phyloP scores from a whole-genome alignment of 2,113 vertebrate species.

The Acanthisitta chloris region DNA sequence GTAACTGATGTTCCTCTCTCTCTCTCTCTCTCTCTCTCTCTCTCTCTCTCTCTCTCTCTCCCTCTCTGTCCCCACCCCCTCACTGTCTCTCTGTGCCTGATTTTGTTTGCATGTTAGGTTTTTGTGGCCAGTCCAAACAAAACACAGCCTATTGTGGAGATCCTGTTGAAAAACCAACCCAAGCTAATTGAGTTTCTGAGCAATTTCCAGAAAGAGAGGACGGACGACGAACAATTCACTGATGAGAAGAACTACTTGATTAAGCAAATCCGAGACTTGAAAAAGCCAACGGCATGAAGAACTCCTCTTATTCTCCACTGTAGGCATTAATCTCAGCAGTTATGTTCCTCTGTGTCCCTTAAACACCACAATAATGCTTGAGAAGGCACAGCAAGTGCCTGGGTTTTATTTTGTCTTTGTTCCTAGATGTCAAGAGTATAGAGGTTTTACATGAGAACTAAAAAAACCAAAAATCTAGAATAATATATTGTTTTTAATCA shows the following conservation, averaged over 20 bases:
- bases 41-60: background rate
- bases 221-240: constrained; percentile 93
- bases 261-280: constrained; percentile 96
- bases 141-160: constrained; percentile 95
- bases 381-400: constrained; percentile 66
- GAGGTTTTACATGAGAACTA: constrained; percentile 64
- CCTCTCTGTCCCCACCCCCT: background rate
- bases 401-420: constrained; percentile 56
- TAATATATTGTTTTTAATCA: constrained; percentile 74
- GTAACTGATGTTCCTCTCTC: background rate
- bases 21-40: background rate
- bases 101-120: constrained; percentile 77
- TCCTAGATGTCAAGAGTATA: constrained; percentile 66
- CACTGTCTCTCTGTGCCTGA: background rate
- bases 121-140: constrained; percentile 98
- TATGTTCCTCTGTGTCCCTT: constrained; percentile 44
- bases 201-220: constrained; percentile 94
- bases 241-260: constrained; percentile 99
- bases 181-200: constrained; percentile 96
- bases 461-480: constrained; percentile 57
- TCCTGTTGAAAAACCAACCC: constrained; percentile 95
- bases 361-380: constrained; percentile 38
- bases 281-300: constrained; percentile 81
- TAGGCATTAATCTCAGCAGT: background rate
- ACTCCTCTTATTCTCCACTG: background rate